A percentile compares a stretch with the other conserved stretches of the same genome.
Conservation (phyloP, 53 echinoderm and acorn worm species). For the Arbacia lixula region DNA sequence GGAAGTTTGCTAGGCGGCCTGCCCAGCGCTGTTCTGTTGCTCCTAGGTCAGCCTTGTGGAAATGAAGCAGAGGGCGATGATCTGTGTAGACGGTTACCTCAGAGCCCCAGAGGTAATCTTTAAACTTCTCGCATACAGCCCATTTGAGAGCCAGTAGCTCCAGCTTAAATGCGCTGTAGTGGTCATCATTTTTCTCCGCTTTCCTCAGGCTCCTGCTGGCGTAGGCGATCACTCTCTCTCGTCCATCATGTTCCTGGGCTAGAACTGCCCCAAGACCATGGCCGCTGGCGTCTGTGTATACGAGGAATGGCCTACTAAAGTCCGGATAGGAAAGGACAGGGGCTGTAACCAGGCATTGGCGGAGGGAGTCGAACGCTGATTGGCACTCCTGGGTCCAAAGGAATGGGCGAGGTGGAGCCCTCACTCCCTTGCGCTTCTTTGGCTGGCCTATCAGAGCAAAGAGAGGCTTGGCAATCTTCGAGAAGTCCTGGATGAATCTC, state of each 20-base stretch:
- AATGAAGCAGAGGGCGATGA: slow-evolving; percentile 9
- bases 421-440: no score
- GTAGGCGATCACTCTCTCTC: slow-evolving; percentile 68
- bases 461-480: slow-evolving; percentile 50
- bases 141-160: slow-evolving; percentile 62
- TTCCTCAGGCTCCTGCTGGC: slow-evolving; percentile 52
- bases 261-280: slow-evolving; percentile 64
- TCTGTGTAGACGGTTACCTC: slow-evolving; percentile 31
- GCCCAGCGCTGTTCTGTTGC: slow-evolving; percentile 22
- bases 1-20: slow-evolving; percentile 11
- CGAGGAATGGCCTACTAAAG: slow-evolving; percentile 53
- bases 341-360: slow-evolving; percentile 43
- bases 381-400: slow-evolving; percentile 56
- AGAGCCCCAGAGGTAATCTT: background rate
- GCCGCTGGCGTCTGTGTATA: slow-evolving; percentile 72
- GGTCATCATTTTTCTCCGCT: slow-evolving; percentile 55
- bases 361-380: slow-evolving; percentile 51
- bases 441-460: slow-evolving; percentile 31
- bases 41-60: slow-evolving; percentile 14
- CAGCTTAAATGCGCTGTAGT: slow-evolving; percentile 67
- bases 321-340: slow-evolving; percentile 61
- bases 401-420: no score
- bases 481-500: slow-evolving; percentile 46
- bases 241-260: slow-evolving; percentile 22
- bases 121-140: slow-evolving; percentile 62